These are phyloP conservation scores for Drosophila kikkawai DNA, from an alignment of 1,140 invertebrate genomes.

Conservation along the genomic window DNA sequence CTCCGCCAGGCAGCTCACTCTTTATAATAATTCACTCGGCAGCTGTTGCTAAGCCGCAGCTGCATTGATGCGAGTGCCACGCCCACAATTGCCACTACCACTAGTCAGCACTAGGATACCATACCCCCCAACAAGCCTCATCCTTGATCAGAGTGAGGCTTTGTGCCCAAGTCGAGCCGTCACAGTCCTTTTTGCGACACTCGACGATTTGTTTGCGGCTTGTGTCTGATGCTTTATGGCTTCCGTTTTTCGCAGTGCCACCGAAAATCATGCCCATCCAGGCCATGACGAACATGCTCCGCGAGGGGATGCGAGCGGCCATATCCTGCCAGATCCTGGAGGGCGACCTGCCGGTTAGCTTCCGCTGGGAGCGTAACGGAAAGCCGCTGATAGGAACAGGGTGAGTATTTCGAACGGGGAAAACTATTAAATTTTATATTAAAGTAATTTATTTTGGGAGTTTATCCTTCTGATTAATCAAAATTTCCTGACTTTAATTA, in stretches of 20 bases:
- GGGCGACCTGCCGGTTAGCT: conserved; percentile 96
- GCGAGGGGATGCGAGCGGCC: conserved; percentile 96
- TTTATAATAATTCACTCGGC: conserved; percentile 75
- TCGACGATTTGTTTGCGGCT: conserved; percentile 27
- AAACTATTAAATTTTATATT: not conserved
- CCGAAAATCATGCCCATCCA: conserved; percentile 95
- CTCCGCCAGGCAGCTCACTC: conserved; percentile 36
- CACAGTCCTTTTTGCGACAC: conserved; percentile 53
- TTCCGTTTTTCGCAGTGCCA: conserved; percentile 88
- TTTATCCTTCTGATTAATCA: not conserved
- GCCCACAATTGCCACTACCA: conserved; percentile 49
- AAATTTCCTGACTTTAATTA: not conserved
- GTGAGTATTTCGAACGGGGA: conserved; percentile 39
- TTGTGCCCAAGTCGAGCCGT: conserved; percentile 70
- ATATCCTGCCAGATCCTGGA: conserved; percentile 97
- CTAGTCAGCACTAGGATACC: conserved; percentile 8
- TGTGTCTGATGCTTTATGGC: conserved; percentile 27
- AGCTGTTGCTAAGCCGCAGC: conserved; percentile 78
- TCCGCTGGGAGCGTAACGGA: conserved; percentile 94
- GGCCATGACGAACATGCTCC: conserved; percentile 91
- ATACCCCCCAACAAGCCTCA: not conserved
- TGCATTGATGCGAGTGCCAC: conserved; percentile 69
- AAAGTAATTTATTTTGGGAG: not conserved
- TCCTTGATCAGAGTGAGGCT: conserved; percentile 52
- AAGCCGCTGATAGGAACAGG: conserved; percentile 86